Conservation (phyloP, 2,888 invertebrate genomes). For the Notodonta dromedarius region DNA sequence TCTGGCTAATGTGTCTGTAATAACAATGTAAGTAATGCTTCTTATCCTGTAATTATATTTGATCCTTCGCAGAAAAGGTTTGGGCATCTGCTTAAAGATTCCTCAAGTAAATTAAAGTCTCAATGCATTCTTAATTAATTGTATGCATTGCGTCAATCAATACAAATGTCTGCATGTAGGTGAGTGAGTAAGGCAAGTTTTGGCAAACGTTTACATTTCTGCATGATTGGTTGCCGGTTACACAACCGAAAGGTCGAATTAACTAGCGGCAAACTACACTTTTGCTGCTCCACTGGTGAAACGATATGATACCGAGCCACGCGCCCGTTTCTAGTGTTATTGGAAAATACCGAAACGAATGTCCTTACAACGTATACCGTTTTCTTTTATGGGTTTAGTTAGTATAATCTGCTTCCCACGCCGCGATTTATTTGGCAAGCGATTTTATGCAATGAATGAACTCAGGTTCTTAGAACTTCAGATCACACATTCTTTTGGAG, state of each 20-base stretch:
- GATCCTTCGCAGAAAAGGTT: not conserved
- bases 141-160: not conserved
- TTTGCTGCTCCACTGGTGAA: constrained; percentile 63
- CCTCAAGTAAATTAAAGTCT: not conserved
- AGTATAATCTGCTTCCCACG: constrained; percentile 2
- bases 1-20: not conserved
- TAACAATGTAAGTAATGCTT: too few species aligned
- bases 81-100: not conserved
- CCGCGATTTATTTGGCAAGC: not conserved
- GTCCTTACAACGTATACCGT: constrained; percentile 39
- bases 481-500: not conserved
- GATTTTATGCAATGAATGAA: not conserved
- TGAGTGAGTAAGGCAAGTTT: constrained; percentile 40
- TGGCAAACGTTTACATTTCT: constrained; percentile 62
- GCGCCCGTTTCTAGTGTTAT: constrained; percentile 43
- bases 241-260: constrained; percentile 66
- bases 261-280: constrained; percentile 62
- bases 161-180: not conserved
- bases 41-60: too few species aligned
- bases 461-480: not conserved
- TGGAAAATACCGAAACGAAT: constrained; percentile 26
- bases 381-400: constrained; percentile 9
- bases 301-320: constrained; percentile 51
- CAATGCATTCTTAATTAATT: not conserved
- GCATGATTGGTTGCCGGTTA: constrained; percentile 62